Evolutionary conservation across 2,888 invertebrate genomes (phyloP).

Genomic region (Machimus atricapillus): DNA sequence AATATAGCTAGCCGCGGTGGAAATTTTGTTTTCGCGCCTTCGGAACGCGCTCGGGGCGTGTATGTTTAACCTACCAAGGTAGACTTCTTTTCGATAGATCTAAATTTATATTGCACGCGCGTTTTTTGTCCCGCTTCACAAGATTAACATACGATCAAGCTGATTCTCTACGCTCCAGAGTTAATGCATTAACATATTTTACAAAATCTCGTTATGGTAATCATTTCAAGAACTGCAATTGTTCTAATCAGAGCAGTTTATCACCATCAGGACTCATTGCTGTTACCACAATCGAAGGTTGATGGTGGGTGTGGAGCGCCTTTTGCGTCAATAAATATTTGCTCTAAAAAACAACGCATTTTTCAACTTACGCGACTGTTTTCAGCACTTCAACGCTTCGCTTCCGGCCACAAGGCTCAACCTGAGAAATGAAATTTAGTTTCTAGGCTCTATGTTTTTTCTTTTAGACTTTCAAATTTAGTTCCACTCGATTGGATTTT

Average conservation of each 20-base stretch:
- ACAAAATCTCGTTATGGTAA: constrained; percentile 7
- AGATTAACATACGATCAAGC: constrained; percentile 4
- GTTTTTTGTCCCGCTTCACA: background rate
- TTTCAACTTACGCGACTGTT: background rate
- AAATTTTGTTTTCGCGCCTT: background rate
- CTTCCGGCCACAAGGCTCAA: background rate
- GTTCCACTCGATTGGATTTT: background rate
- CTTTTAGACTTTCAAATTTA: background rate
- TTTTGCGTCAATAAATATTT: background rate
- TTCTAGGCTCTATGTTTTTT: background rate
- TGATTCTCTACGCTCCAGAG: constrained; percentile 3
- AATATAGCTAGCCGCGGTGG: background rate
- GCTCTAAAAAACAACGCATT: background rate
- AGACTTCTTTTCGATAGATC: constrained; percentile 18
- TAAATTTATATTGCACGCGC: constrained; percentile 28
- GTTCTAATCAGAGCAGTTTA: constrained; percentile 16
- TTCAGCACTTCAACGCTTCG: background rate
- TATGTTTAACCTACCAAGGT: constrained; percentile 4
- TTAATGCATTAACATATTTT: constrained; percentile 15
- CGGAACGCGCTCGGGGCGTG: background rate
- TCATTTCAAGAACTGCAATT: constrained; percentile 11
- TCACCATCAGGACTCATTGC: constrained; percentile 12
- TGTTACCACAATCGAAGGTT: background rate
- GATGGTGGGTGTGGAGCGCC: background rate
- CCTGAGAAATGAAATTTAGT: background rate